These are phyloP conservation scores for Campylomormyrus tamandua DNA, from an alignment of 2,113 vertebrate species.

Conservation along the genomic window DNA sequence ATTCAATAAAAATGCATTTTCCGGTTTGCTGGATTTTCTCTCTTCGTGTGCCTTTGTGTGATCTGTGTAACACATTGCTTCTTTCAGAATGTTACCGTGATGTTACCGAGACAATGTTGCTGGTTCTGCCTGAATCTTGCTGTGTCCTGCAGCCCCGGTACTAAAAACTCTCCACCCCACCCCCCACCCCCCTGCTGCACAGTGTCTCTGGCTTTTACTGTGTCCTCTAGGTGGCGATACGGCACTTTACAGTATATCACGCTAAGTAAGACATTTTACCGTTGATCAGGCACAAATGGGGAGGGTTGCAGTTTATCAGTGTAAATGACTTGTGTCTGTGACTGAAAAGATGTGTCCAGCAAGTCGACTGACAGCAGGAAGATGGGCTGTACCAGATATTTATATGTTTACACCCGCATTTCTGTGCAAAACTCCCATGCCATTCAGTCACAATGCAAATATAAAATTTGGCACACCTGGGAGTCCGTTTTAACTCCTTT, in stretches of 20 bases:
- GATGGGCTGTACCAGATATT: background rate
- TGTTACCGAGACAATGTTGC: background rate
- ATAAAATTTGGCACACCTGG: background rate
- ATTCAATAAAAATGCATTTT: background rate
- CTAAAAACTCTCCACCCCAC: background rate
- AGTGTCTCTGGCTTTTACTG: background rate
- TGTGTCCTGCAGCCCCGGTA: background rate
- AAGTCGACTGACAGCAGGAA: background rate
- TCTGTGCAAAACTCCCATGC: background rate
- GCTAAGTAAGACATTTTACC: background rate
- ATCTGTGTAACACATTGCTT: background rate
- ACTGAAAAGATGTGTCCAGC: background rate
- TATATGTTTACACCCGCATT: background rate
- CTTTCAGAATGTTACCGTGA: background rate
- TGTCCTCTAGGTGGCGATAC: background rate
- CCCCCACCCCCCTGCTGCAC: background rate
- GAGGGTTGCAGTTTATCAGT: background rate
- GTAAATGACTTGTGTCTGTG: background rate
- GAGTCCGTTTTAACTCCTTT: background rate
- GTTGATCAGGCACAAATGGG: background rate
- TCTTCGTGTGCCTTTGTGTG: background rate
- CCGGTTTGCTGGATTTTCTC: background rate
- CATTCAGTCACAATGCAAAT: background rate
- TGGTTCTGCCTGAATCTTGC: background rate
- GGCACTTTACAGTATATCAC: background rate